A percentile compares a stretch with the other conserved stretches of the same genome.
These are phyloP conservation scores for Carpatolechia fugitivella DNA, from an alignment of 2,888 invertebrate genomes.

Conservation along the genomic window DNA sequence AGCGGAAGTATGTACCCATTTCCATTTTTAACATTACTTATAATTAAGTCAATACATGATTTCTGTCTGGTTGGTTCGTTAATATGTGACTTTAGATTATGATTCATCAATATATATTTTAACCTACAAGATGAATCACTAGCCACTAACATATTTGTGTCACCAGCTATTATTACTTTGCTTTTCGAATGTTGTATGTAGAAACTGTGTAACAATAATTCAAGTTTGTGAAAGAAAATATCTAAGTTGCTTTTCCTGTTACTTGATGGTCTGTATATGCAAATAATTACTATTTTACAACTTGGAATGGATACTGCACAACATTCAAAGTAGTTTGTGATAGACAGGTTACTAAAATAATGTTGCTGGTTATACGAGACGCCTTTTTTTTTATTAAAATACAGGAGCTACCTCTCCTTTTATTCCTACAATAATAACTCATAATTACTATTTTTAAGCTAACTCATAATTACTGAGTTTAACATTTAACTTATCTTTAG, in stretches of 20 bases:
- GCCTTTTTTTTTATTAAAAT: constrained; percentile 13
- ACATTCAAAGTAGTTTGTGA: neutral
- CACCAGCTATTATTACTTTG: neutral
- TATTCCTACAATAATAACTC: too few relatives aligned
- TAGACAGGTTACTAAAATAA: neutral
- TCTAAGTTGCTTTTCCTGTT: neutral
- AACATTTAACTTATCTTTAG: too few relatives aligned
- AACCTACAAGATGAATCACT: neutral
- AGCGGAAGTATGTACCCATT: neutral
- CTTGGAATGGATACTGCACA: neutral
- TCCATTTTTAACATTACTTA: neutral
- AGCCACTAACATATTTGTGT: neutral
- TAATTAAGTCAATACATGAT: neutral
- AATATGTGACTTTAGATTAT: neutral
- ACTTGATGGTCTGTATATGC: constrained; percentile 9
- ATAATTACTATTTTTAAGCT: too few relatives aligned
- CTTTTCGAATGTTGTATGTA: neutral
- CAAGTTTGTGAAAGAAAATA: neutral
- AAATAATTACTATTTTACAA: neutral
- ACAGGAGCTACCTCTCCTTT: too few relatives aligned
- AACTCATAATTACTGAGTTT: too few relatives aligned
- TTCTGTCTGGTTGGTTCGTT: neutral
- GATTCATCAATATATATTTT: neutral
- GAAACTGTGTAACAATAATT: neutral
- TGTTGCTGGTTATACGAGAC: neutral